These are phyloP conservation scores for Anniella stebbinsi DNA, from an alignment of 2,797 vertebrate species.

Conservation along the genomic window DNA sequence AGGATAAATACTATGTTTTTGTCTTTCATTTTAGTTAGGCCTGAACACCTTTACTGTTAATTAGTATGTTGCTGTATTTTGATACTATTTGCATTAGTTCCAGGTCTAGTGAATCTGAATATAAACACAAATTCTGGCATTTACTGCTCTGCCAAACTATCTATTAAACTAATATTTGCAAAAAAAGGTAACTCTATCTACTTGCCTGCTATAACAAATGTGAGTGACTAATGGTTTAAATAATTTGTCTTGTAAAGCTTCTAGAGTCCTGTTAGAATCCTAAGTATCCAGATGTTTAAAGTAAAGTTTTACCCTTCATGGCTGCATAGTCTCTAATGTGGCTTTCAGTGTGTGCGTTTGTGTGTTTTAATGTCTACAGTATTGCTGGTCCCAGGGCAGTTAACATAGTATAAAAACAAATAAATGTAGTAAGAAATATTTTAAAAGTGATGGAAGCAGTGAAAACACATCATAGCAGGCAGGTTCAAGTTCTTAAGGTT, in stretches of 20 bases:
- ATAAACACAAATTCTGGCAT: neutral
- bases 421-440: neutral
- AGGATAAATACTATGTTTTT: neutral
- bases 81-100: conserved; percentile 16
- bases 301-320: neutral
- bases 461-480: neutral
- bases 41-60: conserved; percentile 34
- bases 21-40: conserved; percentile 2
- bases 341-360: neutral
- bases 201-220: neutral
- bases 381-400: neutral
- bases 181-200: neutral
- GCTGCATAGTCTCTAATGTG: neutral
- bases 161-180: neutral
- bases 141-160: neutral
- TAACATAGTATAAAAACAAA: neutral
- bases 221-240: neutral
- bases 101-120: conserved; percentile 45
- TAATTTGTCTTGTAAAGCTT: neutral
- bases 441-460: neutral
- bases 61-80: neutral
- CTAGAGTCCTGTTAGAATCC: neutral
- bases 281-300: neutral
- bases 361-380: neutral
- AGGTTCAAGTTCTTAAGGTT: neutral